phyloP scores from a whole-genome alignment of 2,113 vertebrate genomes.

The Gracilinanus agilis region DNA sequence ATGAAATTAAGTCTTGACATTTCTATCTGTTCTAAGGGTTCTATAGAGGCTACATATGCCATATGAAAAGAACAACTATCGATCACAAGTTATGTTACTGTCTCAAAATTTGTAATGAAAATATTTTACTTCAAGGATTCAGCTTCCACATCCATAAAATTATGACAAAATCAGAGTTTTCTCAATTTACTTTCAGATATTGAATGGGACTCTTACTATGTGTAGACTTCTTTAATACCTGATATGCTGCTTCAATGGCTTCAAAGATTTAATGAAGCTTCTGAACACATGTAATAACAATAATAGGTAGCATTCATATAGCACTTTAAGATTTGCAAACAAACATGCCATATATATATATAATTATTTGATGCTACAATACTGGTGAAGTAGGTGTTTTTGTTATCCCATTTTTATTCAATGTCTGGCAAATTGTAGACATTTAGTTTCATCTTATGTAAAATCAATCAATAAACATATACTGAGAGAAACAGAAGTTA shows the following conservation, averaged over 20 bases:
- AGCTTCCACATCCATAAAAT: neutral
- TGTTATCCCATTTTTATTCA: neutral
- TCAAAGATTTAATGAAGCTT: neutral
- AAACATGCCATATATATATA: neutral
- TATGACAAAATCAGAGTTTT: neutral
- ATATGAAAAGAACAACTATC: neutral
- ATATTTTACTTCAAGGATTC: neutral
- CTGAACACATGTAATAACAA: neutral
- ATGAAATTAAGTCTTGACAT: neutral
- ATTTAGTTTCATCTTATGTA: neutral
- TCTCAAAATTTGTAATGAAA: rapidly evolving
- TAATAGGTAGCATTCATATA: neutral
- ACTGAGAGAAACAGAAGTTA: neutral
- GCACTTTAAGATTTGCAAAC: neutral
- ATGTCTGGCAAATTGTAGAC: neutral
- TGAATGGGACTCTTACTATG: neutral
- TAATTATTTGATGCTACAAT: neutral
- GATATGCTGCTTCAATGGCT: neutral
- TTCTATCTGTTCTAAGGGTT: neutral
- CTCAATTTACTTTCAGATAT: neutral
- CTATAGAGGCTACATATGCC: neutral
- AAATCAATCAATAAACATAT: no score
- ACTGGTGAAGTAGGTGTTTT: neutral
- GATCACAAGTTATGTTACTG: neutral
- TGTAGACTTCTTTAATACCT: neutral